These are phyloP conservation scores for Zygothrica quintamaculata DNA, from an alignment of 2,888 invertebrate species.

Conservation along the genomic window DNA sequence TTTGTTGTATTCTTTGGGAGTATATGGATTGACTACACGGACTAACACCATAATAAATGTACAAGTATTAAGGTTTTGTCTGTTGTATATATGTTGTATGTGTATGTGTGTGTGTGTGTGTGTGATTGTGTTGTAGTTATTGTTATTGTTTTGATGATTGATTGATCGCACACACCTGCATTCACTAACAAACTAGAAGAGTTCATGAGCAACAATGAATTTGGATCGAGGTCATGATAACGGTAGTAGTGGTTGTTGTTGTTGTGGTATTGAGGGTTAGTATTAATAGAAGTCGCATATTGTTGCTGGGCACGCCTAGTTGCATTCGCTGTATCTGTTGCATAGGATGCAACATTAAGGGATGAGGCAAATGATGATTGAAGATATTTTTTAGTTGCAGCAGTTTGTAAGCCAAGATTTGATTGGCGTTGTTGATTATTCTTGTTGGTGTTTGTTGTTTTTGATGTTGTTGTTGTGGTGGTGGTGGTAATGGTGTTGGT, in stretches of 20 bases:
- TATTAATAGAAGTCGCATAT: slow-evolving; percentile 81
- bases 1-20: no score
- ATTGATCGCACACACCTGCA: slow-evolving; percentile 83
- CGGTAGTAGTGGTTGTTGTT: slow-evolving; percentile 79
- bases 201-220: slow-evolving; percentile 84
- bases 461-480: slow-evolving; percentile 51
- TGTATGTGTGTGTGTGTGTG: slow-evolving; percentile 5
- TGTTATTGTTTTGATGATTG: slow-evolving; percentile 31
- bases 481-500: slow-evolving; percentile 25
- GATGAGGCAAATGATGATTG: slow-evolving; percentile 83
- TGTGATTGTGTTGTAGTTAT: slow-evolving; percentile 24
- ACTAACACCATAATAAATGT: background rate
- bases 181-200: slow-evolving; percentile 83
- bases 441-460: slow-evolving; percentile 41
- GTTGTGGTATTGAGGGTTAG: slow-evolving; percentile 63
- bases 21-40: slow-evolving; percentile 9
- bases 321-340: slow-evolving; percentile 70
- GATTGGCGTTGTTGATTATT: slow-evolving; percentile 82
- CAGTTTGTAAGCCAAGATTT: slow-evolving; percentile 82
- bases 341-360: slow-evolving; percentile 54
- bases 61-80: no score
- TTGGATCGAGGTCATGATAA: slow-evolving; percentile 82
- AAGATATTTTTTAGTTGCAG: slow-evolving; percentile 84
- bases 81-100: background rate
- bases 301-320: slow-evolving; percentile 82